Conservation (phyloP, 2,113 vertebrate species). For the Sylvicapra grimmia region DNA sequence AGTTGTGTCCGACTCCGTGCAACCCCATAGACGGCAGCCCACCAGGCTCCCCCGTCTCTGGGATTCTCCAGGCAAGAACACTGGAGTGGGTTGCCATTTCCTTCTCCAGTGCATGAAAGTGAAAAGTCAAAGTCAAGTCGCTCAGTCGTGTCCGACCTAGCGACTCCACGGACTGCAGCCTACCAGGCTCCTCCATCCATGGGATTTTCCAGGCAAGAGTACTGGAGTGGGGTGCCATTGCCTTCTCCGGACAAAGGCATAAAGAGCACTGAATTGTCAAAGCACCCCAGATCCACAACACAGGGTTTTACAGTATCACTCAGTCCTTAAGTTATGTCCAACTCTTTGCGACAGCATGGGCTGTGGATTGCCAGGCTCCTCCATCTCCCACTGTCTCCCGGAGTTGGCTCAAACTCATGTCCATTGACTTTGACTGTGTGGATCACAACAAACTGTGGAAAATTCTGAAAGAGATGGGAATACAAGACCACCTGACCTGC, state of each 20-base stretch:
- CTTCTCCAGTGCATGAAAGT: too few relatives aligned
- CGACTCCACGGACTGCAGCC: too few relatives aligned
- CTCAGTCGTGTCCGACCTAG: too few relatives aligned
- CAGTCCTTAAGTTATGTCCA: background rate
- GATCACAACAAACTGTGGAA: background rate
- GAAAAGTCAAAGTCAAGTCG: too few relatives aligned
- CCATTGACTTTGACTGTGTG: background rate
- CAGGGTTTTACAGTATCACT: background rate
- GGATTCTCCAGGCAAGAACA: too few relatives aligned
- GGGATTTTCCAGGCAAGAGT: too few relatives aligned
- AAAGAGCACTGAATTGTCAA: background rate
- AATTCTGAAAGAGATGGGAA: background rate
- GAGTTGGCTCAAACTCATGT: background rate
- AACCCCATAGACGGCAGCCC: too few relatives aligned
- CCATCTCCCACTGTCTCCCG: fast-evolving
- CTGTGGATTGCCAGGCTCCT: background rate
- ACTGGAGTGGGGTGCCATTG: too few relatives aligned
- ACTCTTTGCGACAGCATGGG: background rate
- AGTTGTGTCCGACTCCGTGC: too few relatives aligned
- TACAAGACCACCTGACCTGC: background rate
- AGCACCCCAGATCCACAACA: fast-evolving
- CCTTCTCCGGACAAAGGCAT: background rate
- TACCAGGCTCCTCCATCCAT: too few relatives aligned
- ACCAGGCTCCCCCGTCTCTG: too few relatives aligned
- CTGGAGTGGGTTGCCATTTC: too few relatives aligned